Percentiles rank a stretch among this genome's conserved stretches.
Evolutionary conservation across 2,113 vertebrate genomes (phyloP).

Genomic region (Pycnonotus jocosus): DNA sequence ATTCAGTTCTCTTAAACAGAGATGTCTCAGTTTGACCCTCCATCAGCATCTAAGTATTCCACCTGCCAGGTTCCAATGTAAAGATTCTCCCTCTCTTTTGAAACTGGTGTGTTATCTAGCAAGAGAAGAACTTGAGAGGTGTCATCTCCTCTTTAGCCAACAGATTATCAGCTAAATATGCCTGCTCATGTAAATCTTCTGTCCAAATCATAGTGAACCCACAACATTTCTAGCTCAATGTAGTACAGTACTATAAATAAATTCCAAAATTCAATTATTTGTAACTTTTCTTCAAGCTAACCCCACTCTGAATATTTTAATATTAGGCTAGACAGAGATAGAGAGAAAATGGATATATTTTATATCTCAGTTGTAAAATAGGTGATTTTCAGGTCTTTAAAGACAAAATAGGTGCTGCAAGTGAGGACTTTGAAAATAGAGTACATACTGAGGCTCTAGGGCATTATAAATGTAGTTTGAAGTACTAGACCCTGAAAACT

Average conservation of each 20-base stretch:
- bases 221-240: not conserved
- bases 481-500: not conserved
- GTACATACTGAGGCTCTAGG: fast-evolving
- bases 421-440: not conserved
- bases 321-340: not conserved
- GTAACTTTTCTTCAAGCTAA: not conserved
- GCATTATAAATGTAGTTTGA: not conserved
- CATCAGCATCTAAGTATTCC: not conserved
- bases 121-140: not conserved
- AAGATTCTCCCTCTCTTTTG: not conserved
- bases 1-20: not conserved
- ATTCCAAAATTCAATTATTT: not conserved
- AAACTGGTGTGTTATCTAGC: not conserved
- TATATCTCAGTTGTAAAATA: not conserved
- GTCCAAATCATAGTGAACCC: not conserved
- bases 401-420: not conserved
- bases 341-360: not conserved
- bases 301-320: not conserved
- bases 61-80: not conserved
- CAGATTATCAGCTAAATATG: not conserved
- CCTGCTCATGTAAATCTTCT: not conserved
- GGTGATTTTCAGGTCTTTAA: not conserved
- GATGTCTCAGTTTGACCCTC: not conserved
- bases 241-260: not conserved
- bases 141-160: not conserved